Base-by-base conservation (phyloP, 2,797 vertebrate genomes). In the Telmatherina bonti region DNA sequence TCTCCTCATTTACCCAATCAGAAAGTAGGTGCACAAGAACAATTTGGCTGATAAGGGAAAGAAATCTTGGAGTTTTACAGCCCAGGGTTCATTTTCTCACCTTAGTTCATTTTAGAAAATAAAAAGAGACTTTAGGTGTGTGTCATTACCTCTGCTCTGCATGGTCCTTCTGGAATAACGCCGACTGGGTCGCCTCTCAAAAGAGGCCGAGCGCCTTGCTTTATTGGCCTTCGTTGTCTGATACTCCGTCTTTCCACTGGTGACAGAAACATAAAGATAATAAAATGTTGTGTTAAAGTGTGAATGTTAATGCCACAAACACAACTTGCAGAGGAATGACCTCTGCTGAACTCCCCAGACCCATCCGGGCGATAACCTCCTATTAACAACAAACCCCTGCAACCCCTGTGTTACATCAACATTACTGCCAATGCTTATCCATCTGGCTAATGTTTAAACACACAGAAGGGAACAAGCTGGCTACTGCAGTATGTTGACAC, bases 161-260 rank as follows among this genome's bases (percentile, higher is more conserved):
- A 96, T 88, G 33, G 97, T 97, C 86, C 98, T 95, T 58, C 97
- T 95, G 61, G 98, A 98, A 62, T 99, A 99, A 52, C 98, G 96
- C 63, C 97, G 96, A 88, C 98, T 99, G 41, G 98, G 97, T 41
- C 97, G 94, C 74, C 97, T 96, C 92, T 99, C 98, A 85, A 99
- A 99, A 5, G 97, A 97, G 41, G 97, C 81, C 0, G 97, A 97
- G 8, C 97, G 91, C 77, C 98, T 94, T 27, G 97, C 96, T 94
- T 99, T 99, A 71, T 93, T 99, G 31, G 94, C 94, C 90, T 99
- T 99, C 55, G 97, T 99, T 31, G 98, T 98, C 93, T 99, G 98
- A 85, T 99, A 99, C 62, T 99, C 98, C 0, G 98, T 99, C 92
- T 98, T 98, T 59, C 98, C 98, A 87, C 98, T 99, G 90, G 33